A percentile compares a stretch with the other conserved stretches of the same genome.
Conservation (phyloP, 2,797 vertebrate genomes). For the Urocyon cinereoargenteus region DNA sequence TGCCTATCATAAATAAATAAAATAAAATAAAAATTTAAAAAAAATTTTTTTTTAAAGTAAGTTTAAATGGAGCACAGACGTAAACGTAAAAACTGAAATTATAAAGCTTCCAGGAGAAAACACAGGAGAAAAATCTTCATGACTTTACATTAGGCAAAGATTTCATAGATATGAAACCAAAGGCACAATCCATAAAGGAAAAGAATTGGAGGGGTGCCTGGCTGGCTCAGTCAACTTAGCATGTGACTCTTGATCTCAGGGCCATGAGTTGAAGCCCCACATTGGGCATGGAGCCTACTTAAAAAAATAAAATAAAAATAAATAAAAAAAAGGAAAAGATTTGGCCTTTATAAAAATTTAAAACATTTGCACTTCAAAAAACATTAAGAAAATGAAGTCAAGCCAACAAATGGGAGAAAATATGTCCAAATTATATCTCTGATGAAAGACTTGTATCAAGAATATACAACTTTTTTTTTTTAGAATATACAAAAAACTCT, state of each 20-base stretch:
- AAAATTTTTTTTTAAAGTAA: neutral
- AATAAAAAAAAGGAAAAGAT: neutral
- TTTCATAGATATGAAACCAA: slow-evolving; percentile 26
- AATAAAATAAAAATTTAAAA: too few species aligned
- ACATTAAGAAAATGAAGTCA: slow-evolving; percentile 44
- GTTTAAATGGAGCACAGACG: neutral
- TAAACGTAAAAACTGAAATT: neutral
- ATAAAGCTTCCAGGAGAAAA: slow-evolving; percentile 14
- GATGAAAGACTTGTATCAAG: neutral
- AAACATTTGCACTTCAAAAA: neutral
- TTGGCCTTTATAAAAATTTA: neutral
- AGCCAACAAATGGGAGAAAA: slow-evolving; percentile 4
- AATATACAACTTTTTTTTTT: neutral
- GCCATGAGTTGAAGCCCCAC: neutral
- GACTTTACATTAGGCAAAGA: neutral
- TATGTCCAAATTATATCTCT: neutral
- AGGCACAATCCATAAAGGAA: neutral
- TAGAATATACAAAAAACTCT: neutral
- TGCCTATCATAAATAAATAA: too few species aligned
- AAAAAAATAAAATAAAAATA: neutral
- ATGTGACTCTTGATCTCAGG: neutral
- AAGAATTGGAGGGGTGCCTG: neutral
- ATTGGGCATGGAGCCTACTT: neutral
- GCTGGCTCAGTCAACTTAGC: neutral
- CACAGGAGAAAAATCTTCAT: neutral